Base-by-base conservation (phyloP, 2,888 invertebrate species). In the Geotrupes spiniger region DNA sequence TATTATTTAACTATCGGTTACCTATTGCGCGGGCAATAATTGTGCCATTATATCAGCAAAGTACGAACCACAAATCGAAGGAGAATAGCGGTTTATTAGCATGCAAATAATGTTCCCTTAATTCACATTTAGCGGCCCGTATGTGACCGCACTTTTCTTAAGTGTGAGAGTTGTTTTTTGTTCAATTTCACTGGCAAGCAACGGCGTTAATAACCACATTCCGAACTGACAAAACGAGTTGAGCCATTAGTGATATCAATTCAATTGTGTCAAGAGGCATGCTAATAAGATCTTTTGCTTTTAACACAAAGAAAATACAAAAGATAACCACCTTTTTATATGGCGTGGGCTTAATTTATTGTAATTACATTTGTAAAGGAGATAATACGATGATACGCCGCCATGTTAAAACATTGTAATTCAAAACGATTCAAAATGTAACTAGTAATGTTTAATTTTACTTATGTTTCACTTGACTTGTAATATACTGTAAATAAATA, bases 181-280 rank as follows among this genome's bases (percentile, higher is more conserved):
- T 26, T 21, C 36, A 16, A 36, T 43, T 16, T 9, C 14, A 36
- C 31, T 43, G 17, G 25, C 31, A 33, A 36, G 36, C 29, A 15
- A 31, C 37, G 28, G 41, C 47, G 41, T 47, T 51, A 51, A 52
- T 48, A 52, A 46, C 52, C 26, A 33, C 52, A 52, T 52, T 51
- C 51, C 51, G 26, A 12, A 16, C 41, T 17, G 50, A 33, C 38
- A 49, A 42, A 45, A 40, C 46, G 40, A 42, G 42, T 33, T 37
- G 39, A 17, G 37, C 51, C 51, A 53, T 53, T 53, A 53, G 47
- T 39, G 47, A 47, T 53, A 53, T 53, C 53, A 51, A 38, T 47
- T 50, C 38, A 52, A 46, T 52, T 49, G 52, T 46, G 46, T 38
- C 41, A 49, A 40, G 29, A 44, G 49, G 42, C 36, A 44, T 38